Percentiles rank a stretch among this genome's conserved stretches.
These are phyloP conservation scores for Plagodis pulveraria DNA, from an alignment of 2,888 invertebrate genomes.

Conservation along the genomic window DNA sequence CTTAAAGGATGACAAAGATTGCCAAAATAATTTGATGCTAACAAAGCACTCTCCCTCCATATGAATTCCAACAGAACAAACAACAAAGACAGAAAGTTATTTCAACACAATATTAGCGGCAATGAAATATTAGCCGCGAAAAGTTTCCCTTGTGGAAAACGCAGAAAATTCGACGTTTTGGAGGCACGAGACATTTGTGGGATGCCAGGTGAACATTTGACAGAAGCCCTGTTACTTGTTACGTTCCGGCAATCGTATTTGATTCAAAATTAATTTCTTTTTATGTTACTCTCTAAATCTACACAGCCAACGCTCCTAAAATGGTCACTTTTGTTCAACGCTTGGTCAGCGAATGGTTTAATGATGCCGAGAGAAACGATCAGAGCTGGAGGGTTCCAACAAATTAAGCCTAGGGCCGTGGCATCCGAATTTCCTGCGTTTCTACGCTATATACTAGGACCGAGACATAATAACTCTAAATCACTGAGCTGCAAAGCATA, in stretches of 20 bases:
- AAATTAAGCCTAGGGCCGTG: too few relatives aligned
- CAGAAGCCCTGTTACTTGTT: conserved; percentile 51
- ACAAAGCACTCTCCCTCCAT: conserved; percentile 45
- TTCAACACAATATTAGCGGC: conserved; percentile 47
- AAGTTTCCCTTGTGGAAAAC: conserved; percentile 62
- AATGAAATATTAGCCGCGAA: conserved; percentile 70
- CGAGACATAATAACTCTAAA: too few relatives aligned
- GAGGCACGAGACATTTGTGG: conserved; percentile 73
- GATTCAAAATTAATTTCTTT: conserved; percentile 2
- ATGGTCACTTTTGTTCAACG: too few relatives aligned
- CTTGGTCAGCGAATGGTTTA: too few relatives aligned
- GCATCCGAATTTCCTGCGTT: too few relatives aligned
- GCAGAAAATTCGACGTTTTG: conserved; percentile 57
- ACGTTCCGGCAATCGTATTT: conserved; percentile 31
- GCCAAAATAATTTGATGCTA: conserved; percentile 64
- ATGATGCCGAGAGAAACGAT: too few relatives aligned
- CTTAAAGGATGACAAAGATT: conserved; percentile 37
- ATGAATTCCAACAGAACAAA: conserved; percentile 66
- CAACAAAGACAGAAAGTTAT: conserved; percentile 63
- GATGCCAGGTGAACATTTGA: conserved; percentile 67
- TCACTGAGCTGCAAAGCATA: too few relatives aligned
- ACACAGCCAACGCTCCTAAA: too few relatives aligned
- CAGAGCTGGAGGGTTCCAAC: too few relatives aligned
- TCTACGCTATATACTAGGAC: too few relatives aligned
- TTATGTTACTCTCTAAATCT: too few relatives aligned